These are phyloP conservation scores for Babyrousa celebensis DNA, from an alignment of 2,797 vertebrate genomes.

Conservation along the genomic window DNA sequence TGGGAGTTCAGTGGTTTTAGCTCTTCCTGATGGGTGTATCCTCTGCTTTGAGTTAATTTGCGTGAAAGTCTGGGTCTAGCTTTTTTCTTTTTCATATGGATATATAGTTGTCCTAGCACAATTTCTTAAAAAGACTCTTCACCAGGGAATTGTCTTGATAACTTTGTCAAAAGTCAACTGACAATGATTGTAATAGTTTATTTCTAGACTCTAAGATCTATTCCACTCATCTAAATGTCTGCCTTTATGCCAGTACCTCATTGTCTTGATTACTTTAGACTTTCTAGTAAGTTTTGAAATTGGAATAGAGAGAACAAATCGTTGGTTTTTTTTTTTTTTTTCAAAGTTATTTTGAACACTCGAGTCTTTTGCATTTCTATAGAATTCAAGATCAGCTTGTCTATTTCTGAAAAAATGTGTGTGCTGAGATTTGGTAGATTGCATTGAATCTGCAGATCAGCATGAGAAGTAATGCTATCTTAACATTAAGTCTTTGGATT, in stretches of 20 bases:
- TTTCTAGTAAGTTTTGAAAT: neutral
- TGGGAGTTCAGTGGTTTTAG: neutral
- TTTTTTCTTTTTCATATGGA: neutral
- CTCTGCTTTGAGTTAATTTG: neutral
- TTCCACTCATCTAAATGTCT: neutral
- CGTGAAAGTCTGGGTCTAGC: neutral
- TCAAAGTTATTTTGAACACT: neutral
- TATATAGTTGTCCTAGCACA: neutral
- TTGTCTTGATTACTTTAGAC: neutral
- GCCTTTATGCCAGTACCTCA: neutral
- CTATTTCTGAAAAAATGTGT: neutral
- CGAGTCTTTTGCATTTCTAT: neutral
- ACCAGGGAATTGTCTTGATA: neutral
- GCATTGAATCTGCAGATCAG: neutral
- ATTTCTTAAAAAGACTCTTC: neutral
- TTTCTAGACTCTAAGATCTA: neutral
- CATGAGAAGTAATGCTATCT: neutral
- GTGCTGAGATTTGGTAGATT: neutral
- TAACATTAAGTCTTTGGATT: constrained; percentile 1
- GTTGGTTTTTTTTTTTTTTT: neutral
- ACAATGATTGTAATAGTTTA: neutral
- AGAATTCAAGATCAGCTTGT: neutral
- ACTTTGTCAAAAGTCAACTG: neutral
- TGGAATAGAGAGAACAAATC: neutral
- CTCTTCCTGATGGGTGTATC: neutral